phyloP scores from a whole-genome alignment of 2,888 invertebrate species.

The Aspidapion aeneum region DNA sequence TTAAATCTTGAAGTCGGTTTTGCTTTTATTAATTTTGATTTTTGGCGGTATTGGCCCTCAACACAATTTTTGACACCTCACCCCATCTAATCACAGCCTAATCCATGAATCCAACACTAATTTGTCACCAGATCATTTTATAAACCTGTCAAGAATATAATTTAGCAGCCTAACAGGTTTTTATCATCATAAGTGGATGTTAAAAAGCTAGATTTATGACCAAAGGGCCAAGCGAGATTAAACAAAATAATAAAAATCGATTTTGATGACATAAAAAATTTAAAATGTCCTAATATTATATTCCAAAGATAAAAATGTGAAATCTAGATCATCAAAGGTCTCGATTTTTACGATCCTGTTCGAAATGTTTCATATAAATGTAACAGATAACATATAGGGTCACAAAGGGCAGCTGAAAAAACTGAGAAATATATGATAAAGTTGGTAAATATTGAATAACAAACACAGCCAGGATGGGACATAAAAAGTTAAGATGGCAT shows the following conservation, averaged over 20 bases:
- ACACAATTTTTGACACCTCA: neutral
- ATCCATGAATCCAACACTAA: neutral
- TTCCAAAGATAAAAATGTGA: neutral
- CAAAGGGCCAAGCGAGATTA: neutral
- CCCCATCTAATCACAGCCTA: neutral
- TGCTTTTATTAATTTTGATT: no score
- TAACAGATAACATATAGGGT: neutral
- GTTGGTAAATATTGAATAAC: neutral
- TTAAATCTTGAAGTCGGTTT: no score
- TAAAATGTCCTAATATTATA: neutral
- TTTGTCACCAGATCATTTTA: slow-evolving; percentile 34
- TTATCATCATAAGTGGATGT: slow-evolving; percentile 4
- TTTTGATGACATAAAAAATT: neutral
- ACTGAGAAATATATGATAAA: neutral
- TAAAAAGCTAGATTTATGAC: neutral
- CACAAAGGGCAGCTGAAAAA: neutral
- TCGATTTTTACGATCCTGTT: neutral
- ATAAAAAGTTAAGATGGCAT: no score
- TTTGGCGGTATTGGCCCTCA: neutral
- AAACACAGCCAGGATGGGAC: neutral
- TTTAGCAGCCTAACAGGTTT: slow-evolving; percentile 27
- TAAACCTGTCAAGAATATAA: slow-evolving; percentile 33
- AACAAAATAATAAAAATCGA: neutral
- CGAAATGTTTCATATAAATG: neutral
- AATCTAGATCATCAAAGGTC: neutral